Percentiles rank a stretch among this genome's conserved stretches.
Evolutionary conservation across 2,113 vertebrate genomes (phyloP).

Genomic region (Oxyruncus cristatus): DNA sequence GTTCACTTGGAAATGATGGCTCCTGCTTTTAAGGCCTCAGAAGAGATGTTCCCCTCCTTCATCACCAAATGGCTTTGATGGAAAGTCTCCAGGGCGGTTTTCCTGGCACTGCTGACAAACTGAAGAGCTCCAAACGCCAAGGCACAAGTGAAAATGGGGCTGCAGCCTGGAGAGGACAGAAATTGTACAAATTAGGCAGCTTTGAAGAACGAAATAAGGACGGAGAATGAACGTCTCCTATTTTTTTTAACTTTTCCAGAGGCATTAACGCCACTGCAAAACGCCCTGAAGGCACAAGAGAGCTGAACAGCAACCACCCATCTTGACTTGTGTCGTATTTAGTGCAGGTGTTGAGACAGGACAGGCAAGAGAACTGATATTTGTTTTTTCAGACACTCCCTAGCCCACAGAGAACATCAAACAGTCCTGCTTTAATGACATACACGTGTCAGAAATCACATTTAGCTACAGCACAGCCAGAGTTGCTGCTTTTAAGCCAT

Average conservation of each 20-base stretch:
- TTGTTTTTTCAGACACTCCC: background rate
- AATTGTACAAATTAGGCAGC: background rate
- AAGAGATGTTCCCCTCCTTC: conserved; percentile 17
- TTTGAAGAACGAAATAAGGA: background rate
- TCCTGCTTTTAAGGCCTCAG: background rate
- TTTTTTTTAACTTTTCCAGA: background rate
- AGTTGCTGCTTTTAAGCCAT: background rate
- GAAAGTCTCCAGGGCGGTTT: conserved; percentile 51
- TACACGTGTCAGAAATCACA: background rate
- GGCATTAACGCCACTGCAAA: background rate
- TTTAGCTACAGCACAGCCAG: background rate
- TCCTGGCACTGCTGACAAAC: background rate
- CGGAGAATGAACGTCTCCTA: background rate
- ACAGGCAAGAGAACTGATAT: background rate
- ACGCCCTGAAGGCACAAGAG: background rate
- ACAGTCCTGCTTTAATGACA: background rate
- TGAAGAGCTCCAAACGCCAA: background rate
- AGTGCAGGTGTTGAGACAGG: background rate
- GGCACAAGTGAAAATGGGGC: background rate
- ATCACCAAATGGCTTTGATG: conserved; percentile 57
- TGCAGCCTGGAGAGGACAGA: background rate
- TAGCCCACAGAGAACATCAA: background rate
- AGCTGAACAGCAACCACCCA: background rate
- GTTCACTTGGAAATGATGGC: background rate
- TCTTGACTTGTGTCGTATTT: background rate